Evolutionary conservation across 2,113 vertebrate genomes (phyloP).

Genomic region (Echinops telfairi): DNA sequence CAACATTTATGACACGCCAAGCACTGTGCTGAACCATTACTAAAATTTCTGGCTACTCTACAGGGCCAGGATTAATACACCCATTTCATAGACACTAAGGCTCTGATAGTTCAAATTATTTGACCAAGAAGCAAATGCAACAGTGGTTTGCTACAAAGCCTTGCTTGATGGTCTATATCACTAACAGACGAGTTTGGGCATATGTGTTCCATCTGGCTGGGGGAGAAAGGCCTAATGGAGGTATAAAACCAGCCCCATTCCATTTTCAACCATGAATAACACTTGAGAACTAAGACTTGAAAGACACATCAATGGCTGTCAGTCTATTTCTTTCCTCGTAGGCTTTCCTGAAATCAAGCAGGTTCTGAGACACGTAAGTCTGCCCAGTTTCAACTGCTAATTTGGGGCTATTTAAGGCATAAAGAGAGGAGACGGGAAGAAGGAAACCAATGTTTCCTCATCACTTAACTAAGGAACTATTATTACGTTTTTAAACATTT

Average conservation of each 20-base stretch:
- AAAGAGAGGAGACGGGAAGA: not conserved
- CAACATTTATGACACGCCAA: not conserved
- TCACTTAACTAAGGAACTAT: not conserved
- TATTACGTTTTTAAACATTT: not conserved
- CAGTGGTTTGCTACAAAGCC: not conserved
- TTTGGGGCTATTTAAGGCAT: not conserved
- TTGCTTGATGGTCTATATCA: not conserved
- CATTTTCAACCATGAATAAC: not conserved
- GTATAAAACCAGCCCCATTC: not conserved
- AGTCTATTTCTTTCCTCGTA: not conserved
- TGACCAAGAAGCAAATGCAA: conserved; percentile 6
- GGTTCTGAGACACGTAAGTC: not conserved
- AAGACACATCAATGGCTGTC: not conserved
- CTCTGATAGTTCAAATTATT: not conserved
- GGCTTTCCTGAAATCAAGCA: not conserved
- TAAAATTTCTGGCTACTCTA: not conserved
- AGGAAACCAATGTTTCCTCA: not conserved
- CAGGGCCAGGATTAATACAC: not conserved
- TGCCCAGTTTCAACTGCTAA: not conserved
- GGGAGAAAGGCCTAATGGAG: not conserved
- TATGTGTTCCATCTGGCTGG: not conserved
- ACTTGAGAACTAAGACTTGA: not conserved
- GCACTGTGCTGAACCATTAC: not conserved
- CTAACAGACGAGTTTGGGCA: not conserved
- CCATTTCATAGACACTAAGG: not conserved